These are phyloP conservation scores for Drosophila phalerata DNA, from an alignment of 2,888 invertebrate genomes.

Conservation along the genomic window DNA sequence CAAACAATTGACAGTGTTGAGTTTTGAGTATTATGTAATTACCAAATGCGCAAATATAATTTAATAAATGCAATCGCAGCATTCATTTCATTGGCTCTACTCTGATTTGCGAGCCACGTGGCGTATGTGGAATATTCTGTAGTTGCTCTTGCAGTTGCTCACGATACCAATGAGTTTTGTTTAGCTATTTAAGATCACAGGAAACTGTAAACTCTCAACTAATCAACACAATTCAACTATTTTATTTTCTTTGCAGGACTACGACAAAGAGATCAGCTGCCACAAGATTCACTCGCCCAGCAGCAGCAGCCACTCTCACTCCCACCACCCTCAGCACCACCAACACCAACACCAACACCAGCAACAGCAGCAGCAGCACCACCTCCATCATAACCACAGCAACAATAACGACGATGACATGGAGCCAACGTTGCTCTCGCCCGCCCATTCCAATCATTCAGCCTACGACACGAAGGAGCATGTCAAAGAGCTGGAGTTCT, in stretches of 20 bases:
- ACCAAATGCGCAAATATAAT: conserved; percentile 69
- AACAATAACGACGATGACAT: conserved; percentile 68
- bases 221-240: conserved; percentile 21
- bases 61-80: conserved; percentile 62
- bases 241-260: conserved; percentile 79
- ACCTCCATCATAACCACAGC: conserved; percentile 34
- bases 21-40: conserved; percentile 63
- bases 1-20: conserved; percentile 66
- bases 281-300: conserved; percentile 83
- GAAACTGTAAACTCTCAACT: not conserved
- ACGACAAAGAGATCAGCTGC: conserved; percentile 83
- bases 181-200: not conserved
- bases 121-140: conserved; percentile 29
- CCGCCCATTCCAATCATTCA: conserved; percentile 63
- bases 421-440: conserved; percentile 65
- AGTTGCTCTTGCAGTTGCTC: conserved; percentile 36
- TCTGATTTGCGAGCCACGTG: conserved; percentile 38
- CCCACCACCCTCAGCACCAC: conserved; percentile 35
- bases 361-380: conserved; percentile 46
- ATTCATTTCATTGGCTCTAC: conserved; percentile 25
- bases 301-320: conserved; percentile 56
- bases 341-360: conserved; percentile 34
- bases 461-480: conserved; percentile 79
- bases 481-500: conserved; percentile 84
- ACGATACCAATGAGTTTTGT: not conserved